Base-by-base conservation (phyloP, 2,113 vertebrate species). In the Pygoscelis adeliae region DNA sequence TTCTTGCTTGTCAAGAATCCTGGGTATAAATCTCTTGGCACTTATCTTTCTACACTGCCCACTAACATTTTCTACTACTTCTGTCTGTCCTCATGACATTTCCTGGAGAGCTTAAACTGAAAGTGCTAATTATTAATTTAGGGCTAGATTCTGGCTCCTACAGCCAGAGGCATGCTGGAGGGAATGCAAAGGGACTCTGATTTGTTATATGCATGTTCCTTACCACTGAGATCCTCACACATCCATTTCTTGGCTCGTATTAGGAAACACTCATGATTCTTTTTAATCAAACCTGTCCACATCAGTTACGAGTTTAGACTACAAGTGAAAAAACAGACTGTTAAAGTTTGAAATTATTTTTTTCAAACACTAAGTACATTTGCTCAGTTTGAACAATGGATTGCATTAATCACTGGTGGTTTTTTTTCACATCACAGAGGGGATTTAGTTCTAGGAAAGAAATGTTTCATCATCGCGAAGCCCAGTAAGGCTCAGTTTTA, bases 101-200 rank as follows among this genome's bases (percentile, higher is more conserved):
- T 97, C 70, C 70, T 85, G 89, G 58, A 80, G 26, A 95, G 47
- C 79, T 94, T 95, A 89, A 86, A 88, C 91, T 87, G 83, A 88
- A 91, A 89, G 78, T 92, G 79, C 93, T 95, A 95, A 97, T 97
- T 97, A 97, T 97, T 98, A 96, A 98, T 97, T 97, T 96, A 96
- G 95, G 96, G 84, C 71, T 95, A 96, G 92, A 96, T 94, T 95
- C 90, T 96, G 93, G 82, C 82, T 97, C n/a, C 92, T 93, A 87
- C 90, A 93, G 97, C 97, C 97, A 96, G 94, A 97, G 95, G 97
- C 96, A 91, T 90, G 93, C 94, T 97, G 90, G 76, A 97, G 96
- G 92, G 91, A 97, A 97, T 92, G 93, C 69, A 93, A 86, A 89
- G 91, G 89, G 92, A 94, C 87, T 96, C 69, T 32, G 5, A 95